Conservation (phyloP, 2,113 vertebrate genomes). For the Jaculus jaculus region DNA sequence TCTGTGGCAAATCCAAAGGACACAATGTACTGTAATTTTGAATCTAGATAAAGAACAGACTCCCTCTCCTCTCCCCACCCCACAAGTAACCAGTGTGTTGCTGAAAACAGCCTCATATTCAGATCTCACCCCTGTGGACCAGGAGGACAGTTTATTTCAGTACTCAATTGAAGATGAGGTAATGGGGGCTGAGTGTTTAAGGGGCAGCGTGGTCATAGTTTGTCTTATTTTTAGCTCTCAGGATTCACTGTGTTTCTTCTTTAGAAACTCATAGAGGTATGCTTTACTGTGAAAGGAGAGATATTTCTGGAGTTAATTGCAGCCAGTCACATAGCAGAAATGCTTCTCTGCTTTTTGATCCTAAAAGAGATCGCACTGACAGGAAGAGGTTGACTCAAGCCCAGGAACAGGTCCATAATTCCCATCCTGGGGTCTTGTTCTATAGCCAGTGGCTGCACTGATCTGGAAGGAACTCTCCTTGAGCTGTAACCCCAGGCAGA, state of each 20-base stretch:
- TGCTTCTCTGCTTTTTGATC: not conserved
- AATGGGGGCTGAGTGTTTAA: not conserved
- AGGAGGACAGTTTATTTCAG: not conserved
- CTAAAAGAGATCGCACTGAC: not conserved
- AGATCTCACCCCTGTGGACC: not conserved
- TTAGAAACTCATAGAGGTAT: not conserved
- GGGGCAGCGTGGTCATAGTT: fast-evolving
- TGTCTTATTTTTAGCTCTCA: not conserved
- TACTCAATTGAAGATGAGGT: not conserved
- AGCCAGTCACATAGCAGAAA: not conserved
- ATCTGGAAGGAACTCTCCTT: not conserved
- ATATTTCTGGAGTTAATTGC: slow-evolving; percentile 13
- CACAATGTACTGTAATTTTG: slow-evolving; percentile 18
- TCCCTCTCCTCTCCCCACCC: not conserved
- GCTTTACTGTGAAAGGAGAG: not conserved
- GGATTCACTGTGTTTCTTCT: not conserved
- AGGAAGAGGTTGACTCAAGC: not conserved
- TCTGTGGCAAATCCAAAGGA: not conserved
- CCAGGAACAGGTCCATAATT: not conserved
- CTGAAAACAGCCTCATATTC: not conserved
- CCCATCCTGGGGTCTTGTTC: fast-evolving
- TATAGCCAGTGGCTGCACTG: not conserved
- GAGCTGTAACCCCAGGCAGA: not conserved
- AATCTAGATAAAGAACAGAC: not conserved
- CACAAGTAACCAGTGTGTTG: not conserved